These are phyloP conservation scores for Serinus canaria DNA, from an alignment of 2,113 vertebrate genomes.

Conservation along the genomic window DNA sequence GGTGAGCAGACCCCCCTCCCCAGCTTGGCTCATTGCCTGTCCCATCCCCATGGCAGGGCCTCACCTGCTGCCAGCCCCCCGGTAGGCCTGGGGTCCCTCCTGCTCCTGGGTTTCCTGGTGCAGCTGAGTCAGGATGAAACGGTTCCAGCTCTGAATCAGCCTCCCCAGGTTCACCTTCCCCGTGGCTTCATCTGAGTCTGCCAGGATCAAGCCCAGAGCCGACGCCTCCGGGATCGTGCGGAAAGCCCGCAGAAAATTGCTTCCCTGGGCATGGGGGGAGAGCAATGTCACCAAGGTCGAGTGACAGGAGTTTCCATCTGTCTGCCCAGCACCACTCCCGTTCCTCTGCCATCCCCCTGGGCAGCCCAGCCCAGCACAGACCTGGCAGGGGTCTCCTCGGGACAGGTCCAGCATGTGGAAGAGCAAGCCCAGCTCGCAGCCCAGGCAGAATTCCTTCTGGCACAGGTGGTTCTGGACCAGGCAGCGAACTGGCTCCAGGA, in stretches of 20 bases:
- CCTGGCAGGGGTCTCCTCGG: constrained; percentile 96
- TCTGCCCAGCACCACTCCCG: neutral
- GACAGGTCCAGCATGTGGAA: constrained; percentile 98
- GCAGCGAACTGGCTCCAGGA: constrained; percentile 93
- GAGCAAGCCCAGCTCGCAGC: constrained; percentile 94
- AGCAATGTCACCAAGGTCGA: neutral
- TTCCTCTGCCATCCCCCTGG: neutral
- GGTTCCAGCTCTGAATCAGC: constrained; percentile 97
- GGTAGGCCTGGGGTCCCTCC: constrained; percentile 93
- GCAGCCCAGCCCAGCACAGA: neutral
- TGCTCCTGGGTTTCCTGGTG: constrained; percentile 98
- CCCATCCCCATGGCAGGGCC: neutral
- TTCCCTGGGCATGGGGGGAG: constrained; percentile 78
- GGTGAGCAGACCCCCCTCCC: neutral
- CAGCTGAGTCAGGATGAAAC: constrained; percentile 96
- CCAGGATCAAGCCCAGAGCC: constrained; percentile 91
- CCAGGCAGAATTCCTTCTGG: constrained; percentile 98
- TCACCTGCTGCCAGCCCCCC: constrained; percentile 88
- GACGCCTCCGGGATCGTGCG: constrained; percentile 97
- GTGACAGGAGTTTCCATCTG: neutral
- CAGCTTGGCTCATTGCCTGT: no score
- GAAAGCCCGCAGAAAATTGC: constrained; percentile 95
- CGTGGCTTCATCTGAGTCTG: constrained; percentile 94
- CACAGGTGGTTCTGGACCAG: constrained; percentile 97
- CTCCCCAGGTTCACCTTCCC: constrained; percentile 91